Evolutionary conservation across 2,113 vertebrate genomes (phyloP), one percentile per base, ranked within the genome.

Genomic region (Pimephales promelas): DNA sequence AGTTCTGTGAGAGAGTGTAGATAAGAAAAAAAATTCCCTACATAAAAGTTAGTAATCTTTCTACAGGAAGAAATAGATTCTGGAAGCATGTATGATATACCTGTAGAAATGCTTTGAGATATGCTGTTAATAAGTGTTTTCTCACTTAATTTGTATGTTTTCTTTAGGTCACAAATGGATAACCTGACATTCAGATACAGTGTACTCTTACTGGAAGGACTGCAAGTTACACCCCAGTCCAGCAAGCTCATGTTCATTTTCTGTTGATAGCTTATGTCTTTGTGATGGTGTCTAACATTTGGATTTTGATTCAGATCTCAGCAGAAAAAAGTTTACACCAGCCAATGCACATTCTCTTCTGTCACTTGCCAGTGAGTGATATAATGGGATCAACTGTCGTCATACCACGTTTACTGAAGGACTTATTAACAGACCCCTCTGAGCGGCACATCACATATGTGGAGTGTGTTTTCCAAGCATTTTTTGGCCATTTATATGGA

Each of bases 281-380:
- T 52, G 85, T 57, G 31, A 31, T 91, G 49, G 18, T 89, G 14
- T 88, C 84, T 9, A 93, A 93, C 66, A 2, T 91, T 0, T 54
- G 86, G 57, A 74, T 92, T 16, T 22, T 92, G 56, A 4, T 87
- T 3, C 74, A 90, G 76, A 91, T 52, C 16, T 18, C 49, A 1
- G 3, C 64, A 2, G 81, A 92, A 22, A 88, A 71, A 24, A 88
- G 84, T 70, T 90, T 92, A 34, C 92, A 92, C 13, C 86, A 91
- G 84, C 92, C 92, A 45, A 93, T 93, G 92, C 90, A 91, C n/a
- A 76, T 92, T 26, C 86, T 93, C 2, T 88, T 87, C 79, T 92
- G 90, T 14, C 92, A 90, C 86, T 66, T 93, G 73, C 83, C 88
- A 0, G 20, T 92, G 4, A 92, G 91, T 1, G 91, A 93, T 6